Conservation (phyloP, 2,113 vertebrate genomes). For the Stomatorhinus ivindoensis region DNA sequence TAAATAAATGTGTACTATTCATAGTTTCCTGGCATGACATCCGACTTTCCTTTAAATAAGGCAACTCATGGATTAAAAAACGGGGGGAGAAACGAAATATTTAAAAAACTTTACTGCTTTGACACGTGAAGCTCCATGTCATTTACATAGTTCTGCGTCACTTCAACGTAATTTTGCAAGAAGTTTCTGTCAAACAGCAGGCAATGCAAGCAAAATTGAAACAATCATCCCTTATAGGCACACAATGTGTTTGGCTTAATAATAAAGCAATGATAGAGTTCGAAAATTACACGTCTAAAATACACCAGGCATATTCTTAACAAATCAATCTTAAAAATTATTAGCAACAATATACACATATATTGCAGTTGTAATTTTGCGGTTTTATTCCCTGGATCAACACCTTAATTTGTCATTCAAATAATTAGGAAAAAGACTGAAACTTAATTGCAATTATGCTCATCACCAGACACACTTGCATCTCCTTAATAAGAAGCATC, state of each 20-base stretch:
- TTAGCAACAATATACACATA: not conserved
- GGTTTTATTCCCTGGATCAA: not conserved
- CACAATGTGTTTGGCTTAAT: not conserved
- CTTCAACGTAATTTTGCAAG: not conserved
- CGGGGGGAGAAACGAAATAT: not conserved
- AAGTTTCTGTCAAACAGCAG: not conserved
- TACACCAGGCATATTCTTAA: not conserved
- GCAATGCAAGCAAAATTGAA: not conserved
- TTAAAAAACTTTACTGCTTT: not conserved
- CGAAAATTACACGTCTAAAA: not conserved
- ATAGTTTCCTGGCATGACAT: not conserved
- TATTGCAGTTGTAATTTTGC: not conserved
- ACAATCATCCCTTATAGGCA: not conserved
- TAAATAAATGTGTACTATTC: not conserved
- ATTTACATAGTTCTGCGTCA: not conserved
- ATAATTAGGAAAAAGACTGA: not conserved
- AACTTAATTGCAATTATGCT: not conserved
- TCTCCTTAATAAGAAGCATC: not conserved
- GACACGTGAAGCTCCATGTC: not conserved
- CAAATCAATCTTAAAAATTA: not conserved
- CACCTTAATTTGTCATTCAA: not conserved
- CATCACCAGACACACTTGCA: not conserved
- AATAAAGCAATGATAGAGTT: not conserved
- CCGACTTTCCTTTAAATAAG: not conserved
- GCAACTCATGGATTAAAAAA: not conserved